Evolutionary conservation across 2,113 vertebrate species (phyloP), one percentile per base, ranked within the genome.

Genomic region (Beaufortia kweichowensis): DNA sequence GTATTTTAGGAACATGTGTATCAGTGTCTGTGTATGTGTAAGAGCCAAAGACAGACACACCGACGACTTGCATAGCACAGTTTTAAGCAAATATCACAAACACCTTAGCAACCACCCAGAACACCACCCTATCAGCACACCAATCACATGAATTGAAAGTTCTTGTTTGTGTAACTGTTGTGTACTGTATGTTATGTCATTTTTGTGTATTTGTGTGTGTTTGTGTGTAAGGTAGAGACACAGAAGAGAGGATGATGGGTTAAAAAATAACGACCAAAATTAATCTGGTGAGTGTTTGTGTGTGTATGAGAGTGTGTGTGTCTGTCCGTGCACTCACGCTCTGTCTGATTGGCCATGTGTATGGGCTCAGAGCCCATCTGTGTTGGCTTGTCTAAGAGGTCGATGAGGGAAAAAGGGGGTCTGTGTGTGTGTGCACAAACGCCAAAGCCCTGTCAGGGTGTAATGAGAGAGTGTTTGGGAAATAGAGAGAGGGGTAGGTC

Each of bases 381-480:
- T 82, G 77, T 76, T 82, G 77, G 81, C 81, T 79, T 82, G 81
- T 82, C 81, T 76, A 56, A 57, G 80, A 72, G 81, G 81, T 79
- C 66, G 75, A 57, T 68, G 77, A 79, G 77, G 81, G 81, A 82
- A 76, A 78, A 79, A 66, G 62, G 82, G 76, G 79, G 29, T 81
- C 65, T 79, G 61, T 76, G 76, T 78, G 63, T 31, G 74, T 65
- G 75, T 53, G 41, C 62, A 76, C 29, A 77, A 65, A 80, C 24
- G 82, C 79, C 78, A 83, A 80, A 71, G 73, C 70, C 73, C 77
- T 82, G 81, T 82, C 81, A 82, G 67, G 79, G 81, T 73, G 81
- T 79, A 82, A 82, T 82, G 72, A 79, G 81, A 81, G 73, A 48
- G 73, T 82, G 81, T 82, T 70, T 75, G 62, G 73, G 67, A 76